These are phyloP conservation scores for Geopemphigus sp. DNA, from an alignment of 1,140 invertebrate species.

Conservation along the genomic window DNA sequence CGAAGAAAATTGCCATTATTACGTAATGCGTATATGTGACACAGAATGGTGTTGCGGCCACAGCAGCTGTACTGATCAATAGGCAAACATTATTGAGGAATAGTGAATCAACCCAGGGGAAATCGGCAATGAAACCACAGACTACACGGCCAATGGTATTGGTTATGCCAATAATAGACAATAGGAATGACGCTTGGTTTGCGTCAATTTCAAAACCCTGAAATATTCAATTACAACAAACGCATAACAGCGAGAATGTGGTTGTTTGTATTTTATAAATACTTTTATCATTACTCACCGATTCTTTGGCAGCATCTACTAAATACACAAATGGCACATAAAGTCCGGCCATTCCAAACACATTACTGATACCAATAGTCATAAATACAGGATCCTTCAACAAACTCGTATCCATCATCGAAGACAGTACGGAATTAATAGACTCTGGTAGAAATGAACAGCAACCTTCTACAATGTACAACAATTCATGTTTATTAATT, in stretches of 20 bases:
- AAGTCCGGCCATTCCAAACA: constrained; percentile 90
- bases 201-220: constrained; percentile 67
- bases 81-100: constrained; percentile 93
- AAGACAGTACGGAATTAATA: constrained; percentile 76
- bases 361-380: constrained; percentile 88
- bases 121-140: constrained; percentile 82
- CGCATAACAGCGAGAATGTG: neutral
- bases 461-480: constrained; percentile 34
- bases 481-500: neutral
- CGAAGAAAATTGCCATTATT: constrained; percentile 85
- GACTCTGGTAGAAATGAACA: constrained; percentile 76
- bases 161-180: constrained; percentile 94
- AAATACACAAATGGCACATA: constrained; percentile 95
- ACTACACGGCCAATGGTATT: constrained; percentile 86
- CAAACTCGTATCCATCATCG: constrained; percentile 91
- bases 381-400: constrained; percentile 89
- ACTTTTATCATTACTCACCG: constrained; percentile 58
- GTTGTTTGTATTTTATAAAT: constrained; percentile 10
- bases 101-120: constrained; percentile 84
- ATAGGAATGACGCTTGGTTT: constrained; percentile 76
- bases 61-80: constrained; percentile 81
- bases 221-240: constrained; percentile 54
- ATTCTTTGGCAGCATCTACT: constrained; percentile 73
- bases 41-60: constrained; percentile 82
- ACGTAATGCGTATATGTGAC: constrained; percentile 73